A percentile compares a stretch with the other conserved stretches of the same genome.
phyloP scores from a whole-genome alignment of 2,888 invertebrate genomes.

The Oxycera nigricornis region DNA sequence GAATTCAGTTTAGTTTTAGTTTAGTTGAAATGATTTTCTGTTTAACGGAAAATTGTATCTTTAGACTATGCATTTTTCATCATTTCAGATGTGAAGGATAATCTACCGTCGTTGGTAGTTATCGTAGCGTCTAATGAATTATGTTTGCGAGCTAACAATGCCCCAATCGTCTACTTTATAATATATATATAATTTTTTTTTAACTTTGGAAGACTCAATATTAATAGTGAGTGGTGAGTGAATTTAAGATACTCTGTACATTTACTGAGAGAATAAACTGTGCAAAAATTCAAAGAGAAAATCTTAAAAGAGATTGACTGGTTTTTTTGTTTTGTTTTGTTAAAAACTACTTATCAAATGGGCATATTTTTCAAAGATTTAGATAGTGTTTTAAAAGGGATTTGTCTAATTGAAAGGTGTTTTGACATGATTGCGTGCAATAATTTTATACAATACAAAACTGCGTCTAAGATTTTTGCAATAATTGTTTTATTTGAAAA shows the following conservation, averaged over 20 bases:
- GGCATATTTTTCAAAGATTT: too few species aligned
- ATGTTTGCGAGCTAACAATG: constrained; percentile 5
- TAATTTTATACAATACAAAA: too few species aligned
- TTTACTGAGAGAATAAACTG: neutral
- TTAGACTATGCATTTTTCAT: constrained; percentile 1
- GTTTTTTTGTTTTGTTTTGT: neutral
- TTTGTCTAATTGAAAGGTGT: too few species aligned
- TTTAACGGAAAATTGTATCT: constrained; percentile 17
- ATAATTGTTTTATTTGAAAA: too few species aligned
- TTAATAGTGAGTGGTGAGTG: constrained; percentile 20
- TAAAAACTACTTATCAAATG: constrained; percentile 7
- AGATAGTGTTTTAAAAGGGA: too few species aligned
- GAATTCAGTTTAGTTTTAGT: too few species aligned
- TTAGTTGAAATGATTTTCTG: neutral
- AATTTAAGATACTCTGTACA: constrained; percentile 4
- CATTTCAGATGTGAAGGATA: neutral
- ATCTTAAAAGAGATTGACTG: neutral
- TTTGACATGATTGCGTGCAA: too few species aligned
- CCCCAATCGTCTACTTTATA: constrained; percentile 11
- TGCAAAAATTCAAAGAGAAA: neutral
- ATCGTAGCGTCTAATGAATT: neutral
- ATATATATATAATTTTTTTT: too few species aligned
- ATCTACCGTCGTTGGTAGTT: neutral
- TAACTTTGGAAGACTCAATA: constrained; percentile 35
- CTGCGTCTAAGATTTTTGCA: too few species aligned